Conservation (phyloP, 2,888 invertebrate genomes). For the Alloscopus bannaensis region DNA sequence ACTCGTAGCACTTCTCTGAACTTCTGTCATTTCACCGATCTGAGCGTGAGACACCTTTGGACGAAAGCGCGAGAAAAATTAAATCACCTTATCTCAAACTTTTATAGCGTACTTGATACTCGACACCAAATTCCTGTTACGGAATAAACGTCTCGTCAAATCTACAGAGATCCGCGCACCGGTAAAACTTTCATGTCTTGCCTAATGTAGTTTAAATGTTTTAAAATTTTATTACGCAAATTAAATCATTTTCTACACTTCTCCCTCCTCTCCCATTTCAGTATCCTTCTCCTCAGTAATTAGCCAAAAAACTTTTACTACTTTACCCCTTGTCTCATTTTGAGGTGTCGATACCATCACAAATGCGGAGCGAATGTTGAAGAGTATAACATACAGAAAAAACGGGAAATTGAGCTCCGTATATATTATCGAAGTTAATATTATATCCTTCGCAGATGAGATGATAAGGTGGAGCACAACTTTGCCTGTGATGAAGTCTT, state of each 20-base stretch:
- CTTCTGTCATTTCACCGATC: not conserved
- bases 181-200: constrained; percentile 52
- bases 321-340: not conserved
- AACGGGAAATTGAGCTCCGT: constrained; percentile 33
- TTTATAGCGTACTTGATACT: constrained; percentile 50
- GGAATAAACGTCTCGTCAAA: not conserved
- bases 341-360: too few species aligned
- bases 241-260: constrained; percentile 61
- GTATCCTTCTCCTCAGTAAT: constrained; percentile 48
- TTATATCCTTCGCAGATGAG: constrained; percentile 30
- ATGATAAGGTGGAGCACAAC: constrained; percentile 21
- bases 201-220: constrained; percentile 63
- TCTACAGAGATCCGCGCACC: constrained; percentile 29
- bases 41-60: constrained; percentile 7
- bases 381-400: too few species aligned
- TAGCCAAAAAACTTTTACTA: constrained; percentile 49
- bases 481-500: constrained; percentile 3
- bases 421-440: constrained; percentile 1
- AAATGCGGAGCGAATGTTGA: too few species aligned
- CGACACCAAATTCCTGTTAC: constrained; percentile 26
- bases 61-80: constrained; percentile 34
- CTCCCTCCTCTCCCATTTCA: constrained; percentile 34
- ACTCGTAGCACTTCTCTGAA: not conserved
- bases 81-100: constrained; percentile 53
- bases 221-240: constrained; percentile 58